Conservation (phyloP, 1,140 invertebrate species). For the Cylas formicarius region DNA sequence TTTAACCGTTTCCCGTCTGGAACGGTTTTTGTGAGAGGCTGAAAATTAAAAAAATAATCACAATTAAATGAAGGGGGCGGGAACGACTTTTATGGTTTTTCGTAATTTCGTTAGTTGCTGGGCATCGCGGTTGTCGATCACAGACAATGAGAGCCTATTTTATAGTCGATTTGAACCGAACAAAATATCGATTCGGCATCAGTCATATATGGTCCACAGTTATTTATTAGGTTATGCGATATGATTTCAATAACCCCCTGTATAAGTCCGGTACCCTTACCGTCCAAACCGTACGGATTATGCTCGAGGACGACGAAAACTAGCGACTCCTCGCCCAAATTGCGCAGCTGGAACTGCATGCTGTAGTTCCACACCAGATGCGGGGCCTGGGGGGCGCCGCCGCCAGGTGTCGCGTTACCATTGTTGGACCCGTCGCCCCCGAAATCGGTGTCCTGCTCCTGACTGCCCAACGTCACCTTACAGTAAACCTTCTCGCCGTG, state of each 20-base stretch:
- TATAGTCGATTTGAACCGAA: too few species aligned
- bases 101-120: too few species aligned
- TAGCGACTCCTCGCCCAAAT: conserved; percentile 65
- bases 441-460: conserved; percentile 65
- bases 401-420: conserved; percentile 35
- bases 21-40: too few species aligned
- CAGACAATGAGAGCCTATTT: too few species aligned
- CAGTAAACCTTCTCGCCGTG: conserved; percentile 59
- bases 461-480: conserved; percentile 71
- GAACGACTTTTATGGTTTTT: too few species aligned
- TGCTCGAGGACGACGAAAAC: conserved; percentile 73
- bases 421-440: conserved; percentile 46
- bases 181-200: too few species aligned
- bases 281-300: conserved; percentile 70
- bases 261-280: conserved; percentile 46
- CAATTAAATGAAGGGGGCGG: too few species aligned
- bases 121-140: too few species aligned
- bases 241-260: neutral
- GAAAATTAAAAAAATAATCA: too few species aligned
- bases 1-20: too few species aligned
- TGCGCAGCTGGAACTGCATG: conserved; percentile 78
- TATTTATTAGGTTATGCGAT: neutral
- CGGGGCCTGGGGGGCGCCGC: conserved; percentile 31
- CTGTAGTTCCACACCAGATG: conserved; percentile 64
- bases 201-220: too few species aligned